Conservation (phyloP, 2,888 invertebrate genomes). For the Cantharis rustica region DNA sequence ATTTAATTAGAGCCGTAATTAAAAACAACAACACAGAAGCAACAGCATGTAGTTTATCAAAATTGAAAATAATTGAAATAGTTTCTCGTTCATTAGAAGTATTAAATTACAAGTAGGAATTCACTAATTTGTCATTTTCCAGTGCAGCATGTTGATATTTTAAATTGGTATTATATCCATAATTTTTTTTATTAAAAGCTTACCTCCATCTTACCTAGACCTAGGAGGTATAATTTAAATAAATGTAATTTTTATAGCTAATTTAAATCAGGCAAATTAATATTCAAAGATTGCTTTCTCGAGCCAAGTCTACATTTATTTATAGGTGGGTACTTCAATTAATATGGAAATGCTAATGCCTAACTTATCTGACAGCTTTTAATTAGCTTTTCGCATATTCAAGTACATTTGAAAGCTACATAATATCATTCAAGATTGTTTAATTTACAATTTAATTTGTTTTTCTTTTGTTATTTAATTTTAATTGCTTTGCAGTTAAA, state of each 20-base stretch:
- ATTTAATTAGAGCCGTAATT: conserved; percentile 43
- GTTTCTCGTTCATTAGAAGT: conserved; percentile 45
- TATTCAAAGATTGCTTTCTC: background rate
- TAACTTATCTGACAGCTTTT: conserved; percentile 28
- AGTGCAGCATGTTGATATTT: background rate
- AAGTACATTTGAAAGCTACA: conserved; percentile 1
- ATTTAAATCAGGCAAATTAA: background rate
- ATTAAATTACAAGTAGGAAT: conserved; percentile 41
- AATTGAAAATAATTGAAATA: conserved; percentile 48
- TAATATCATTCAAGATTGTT: conserved; percentile 1
- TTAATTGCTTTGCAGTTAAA: background rate
- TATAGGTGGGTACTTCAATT: conserved; percentile 9
- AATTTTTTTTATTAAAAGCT: background rate
- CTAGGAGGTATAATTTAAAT: background rate
- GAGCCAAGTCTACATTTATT: conserved; percentile 9
- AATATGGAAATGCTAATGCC: conserved; percentile 19
- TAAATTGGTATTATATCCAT: background rate
- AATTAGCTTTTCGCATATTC: conserved; percentile 30
- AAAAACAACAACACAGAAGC: conserved; percentile 36
- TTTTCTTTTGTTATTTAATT: conserved; percentile 1
- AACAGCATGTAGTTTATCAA: conserved; percentile 39
- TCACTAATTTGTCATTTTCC: conserved; percentile 46
- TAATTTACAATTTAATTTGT: conserved; percentile 5
- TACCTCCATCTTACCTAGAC: background rate
- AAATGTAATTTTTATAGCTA: background rate